Evolutionary conservation across 2,888 invertebrate species (phyloP).

Genomic region (Latrodectus elegans): DNA sequence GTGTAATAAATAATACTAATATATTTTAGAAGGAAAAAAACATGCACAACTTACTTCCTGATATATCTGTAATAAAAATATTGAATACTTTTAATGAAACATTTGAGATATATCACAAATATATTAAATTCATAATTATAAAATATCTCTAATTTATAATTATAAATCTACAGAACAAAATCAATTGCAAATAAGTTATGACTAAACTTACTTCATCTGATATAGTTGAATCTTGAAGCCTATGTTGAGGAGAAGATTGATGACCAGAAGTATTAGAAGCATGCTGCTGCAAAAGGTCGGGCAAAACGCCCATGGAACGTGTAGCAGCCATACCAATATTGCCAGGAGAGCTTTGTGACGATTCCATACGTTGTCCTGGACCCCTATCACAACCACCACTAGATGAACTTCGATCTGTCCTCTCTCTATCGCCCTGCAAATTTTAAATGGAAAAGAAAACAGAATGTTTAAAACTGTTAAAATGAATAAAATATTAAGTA

Average conservation of each 20-base stretch:
- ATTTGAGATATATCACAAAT: too few species aligned
- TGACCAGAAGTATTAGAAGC: slow-evolving; percentile 73
- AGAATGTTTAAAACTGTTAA: neutral
- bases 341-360: slow-evolving; percentile 75
- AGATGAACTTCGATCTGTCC: slow-evolving; percentile 41
- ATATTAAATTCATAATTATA: too few species aligned
- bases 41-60: neutral
- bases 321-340: slow-evolving; percentile 78
- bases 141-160: too few species aligned
- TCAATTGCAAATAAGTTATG: neutral
- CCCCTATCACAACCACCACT: slow-evolving; percentile 46
- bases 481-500: too few species aligned
- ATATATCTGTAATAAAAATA: slow-evolving; percentile 4
- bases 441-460: too few species aligned
- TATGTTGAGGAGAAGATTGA: slow-evolving; percentile 82
- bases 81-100: too few species aligned
- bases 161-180: too few species aligned
- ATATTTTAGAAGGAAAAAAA: neutral
- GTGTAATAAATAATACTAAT: too few species aligned
- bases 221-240: slow-evolving; percentile 90
- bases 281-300: slow-evolving; percentile 90
- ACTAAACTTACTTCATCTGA: slow-evolving; percentile 89
- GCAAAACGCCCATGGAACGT: slow-evolving; percentile 92
- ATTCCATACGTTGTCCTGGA: slow-evolving; percentile 76
- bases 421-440: slow-evolving; percentile 55